Evolutionary conservation across 2,888 invertebrate species (phyloP), one percentile per base, ranked within the genome.

Genomic region (Pollenia angustigena): DNA sequence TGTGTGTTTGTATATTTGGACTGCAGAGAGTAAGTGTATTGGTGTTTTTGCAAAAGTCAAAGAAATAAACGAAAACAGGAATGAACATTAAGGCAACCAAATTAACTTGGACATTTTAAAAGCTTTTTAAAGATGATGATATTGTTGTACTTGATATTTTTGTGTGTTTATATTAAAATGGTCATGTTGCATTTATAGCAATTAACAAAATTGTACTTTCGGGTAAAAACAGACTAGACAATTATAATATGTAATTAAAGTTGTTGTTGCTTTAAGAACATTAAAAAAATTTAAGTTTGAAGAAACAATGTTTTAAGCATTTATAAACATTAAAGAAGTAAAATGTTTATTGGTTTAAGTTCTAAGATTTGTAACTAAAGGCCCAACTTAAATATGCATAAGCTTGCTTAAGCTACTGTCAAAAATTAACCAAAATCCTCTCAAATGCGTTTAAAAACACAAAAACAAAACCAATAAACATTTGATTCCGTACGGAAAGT

Each of bases 51-150:
- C 62, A 8, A 12, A 52, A 75, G 74, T 68, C 75, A 81, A 81
- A 75, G 62, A 46, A 62, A 40, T 40, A 69, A 62, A 52, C 44
- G 32, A 60, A 32, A 74, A 74, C 6, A 50, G 46, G 48, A 16
- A 48, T 12, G 44, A 52, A 80, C 44, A 62, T 62, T 80, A 62
- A 80, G 46, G 80, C 71, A 80, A 71, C 71, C 52, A 84, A 71
- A 84, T 84, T 84, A 84, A 66, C 66, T 78, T 78, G 72, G 78
- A 79, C 83, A 72, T 84, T 84, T 84, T 84, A 84, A 84, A 84
- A 84, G 83, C 66, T 79, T 72, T 79, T 32, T 46, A 72, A 46
- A 78, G 58, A 81, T 44, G 75, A 40, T 50, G 74, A 11, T 40
- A 32, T 66, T 12, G 42, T 10, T 78, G 71, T 23, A 40, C n/a